Evolutionary conservation across 2,797 vertebrate species (phyloP).

Genomic region (Cyclura pinguis): DNA sequence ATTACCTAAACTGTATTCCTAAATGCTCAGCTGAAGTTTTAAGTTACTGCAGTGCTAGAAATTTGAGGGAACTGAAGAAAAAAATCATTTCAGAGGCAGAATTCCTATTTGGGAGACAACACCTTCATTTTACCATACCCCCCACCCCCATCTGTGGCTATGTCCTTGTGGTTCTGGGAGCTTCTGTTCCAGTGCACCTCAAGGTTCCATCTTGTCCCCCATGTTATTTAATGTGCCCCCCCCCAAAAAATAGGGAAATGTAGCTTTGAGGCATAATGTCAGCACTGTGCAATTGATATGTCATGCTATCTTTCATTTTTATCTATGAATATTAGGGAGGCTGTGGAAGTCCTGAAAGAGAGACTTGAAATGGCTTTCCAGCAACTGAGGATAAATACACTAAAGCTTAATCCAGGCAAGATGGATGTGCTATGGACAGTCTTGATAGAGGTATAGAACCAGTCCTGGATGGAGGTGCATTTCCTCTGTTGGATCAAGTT

Average conservation of each 20-base stretch:
- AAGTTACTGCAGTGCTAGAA: too few species aligned
- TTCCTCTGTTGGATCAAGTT: too few species aligned
- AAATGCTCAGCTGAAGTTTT: too few species aligned
- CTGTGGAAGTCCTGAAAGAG: neutral
- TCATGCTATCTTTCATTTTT: neutral
- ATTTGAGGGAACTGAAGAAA: too few species aligned
- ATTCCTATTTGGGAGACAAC: too few species aligned
- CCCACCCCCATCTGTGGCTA: too few species aligned
- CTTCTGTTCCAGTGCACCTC: neutral
- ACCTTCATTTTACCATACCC: too few species aligned
- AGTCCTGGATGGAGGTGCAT: neutral
- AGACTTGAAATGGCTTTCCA: neutral
- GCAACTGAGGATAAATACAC: neutral
- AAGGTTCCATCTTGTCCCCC: neutral
- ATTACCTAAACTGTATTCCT: too few species aligned
- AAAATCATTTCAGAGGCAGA: too few species aligned
- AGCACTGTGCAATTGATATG: neutral
- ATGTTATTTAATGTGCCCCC: neutral
- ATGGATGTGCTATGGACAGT: neutral
- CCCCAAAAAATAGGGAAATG: neutral
- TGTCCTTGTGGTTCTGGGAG: too few species aligned
- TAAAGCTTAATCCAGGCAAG: neutral
- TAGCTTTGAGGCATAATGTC: neutral
- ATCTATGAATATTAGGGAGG: neutral
- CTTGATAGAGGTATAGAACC: neutral